These are phyloP conservation scores for Drosophila tanythrix DNA, from an alignment of 2,888 invertebrate species.

Conservation along the genomic window DNA sequence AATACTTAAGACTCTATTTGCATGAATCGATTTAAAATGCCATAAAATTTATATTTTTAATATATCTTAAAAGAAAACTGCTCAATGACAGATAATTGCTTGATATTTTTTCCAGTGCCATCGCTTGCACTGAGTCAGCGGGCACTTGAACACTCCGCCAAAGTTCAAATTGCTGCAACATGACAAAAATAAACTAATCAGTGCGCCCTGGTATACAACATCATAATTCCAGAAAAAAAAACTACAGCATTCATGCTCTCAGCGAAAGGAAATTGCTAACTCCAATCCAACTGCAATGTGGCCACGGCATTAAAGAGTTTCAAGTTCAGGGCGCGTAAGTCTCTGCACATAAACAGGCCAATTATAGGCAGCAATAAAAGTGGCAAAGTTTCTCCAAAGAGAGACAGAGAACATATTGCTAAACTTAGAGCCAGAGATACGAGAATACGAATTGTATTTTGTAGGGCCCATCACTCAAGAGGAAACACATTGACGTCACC, in stretches of 20 bases:
- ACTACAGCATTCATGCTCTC: neutral
- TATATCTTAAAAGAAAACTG: neutral
- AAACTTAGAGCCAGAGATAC: slow-evolving; percentile 49
- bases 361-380: slow-evolving; percentile 74
- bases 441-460: slow-evolving; percentile 7
- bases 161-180: slow-evolving; percentile 59
- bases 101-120: slow-evolving; percentile 22
- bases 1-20: neutral
- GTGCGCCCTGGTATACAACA: slow-evolving; percentile 32
- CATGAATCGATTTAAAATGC: neutral
- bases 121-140: slow-evolving; percentile 45
- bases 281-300: neutral
- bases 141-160: slow-evolving; percentile 40
- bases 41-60: neutral
- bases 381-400: slow-evolving; percentile 55
- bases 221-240: slow-evolving; percentile 61
- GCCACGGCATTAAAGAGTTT: slow-evolving; percentile 46
- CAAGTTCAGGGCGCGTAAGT: slow-evolving; percentile 63
- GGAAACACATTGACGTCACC: slow-evolving; percentile 68
- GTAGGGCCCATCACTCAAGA: slow-evolving; percentile 38
- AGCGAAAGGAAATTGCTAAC: slow-evolving; percentile 5
- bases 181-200: slow-evolving; percentile 69
- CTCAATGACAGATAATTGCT: neutral
- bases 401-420: slow-evolving; percentile 36
- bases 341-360: slow-evolving; percentile 62